Base-by-base conservation (phyloP, 2,888 invertebrate genomes). In the Cephonodes hylas region DNA sequence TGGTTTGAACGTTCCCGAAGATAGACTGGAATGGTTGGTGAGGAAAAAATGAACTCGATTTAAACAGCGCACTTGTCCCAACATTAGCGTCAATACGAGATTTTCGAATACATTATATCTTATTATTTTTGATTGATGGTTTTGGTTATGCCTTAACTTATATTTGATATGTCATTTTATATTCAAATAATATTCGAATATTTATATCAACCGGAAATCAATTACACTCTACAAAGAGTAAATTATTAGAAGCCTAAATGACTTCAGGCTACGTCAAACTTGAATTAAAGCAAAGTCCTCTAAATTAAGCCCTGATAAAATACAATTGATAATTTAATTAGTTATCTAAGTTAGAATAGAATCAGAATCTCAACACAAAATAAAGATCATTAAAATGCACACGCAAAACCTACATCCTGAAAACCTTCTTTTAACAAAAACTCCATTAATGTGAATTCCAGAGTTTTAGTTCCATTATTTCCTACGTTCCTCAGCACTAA, bases 1-100 rank as follows among this genome's bases (percentile, higher is more conserved):
- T 70, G 81, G 86, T 85, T 80, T 64, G 64, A 57, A 59, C 69
- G 58, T 61, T 44, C 64, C 67, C 58, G 68, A 66, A 61, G 70
- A 72, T 72, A 73, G 69, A 66, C 71, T 64, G 70, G 18, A 63
- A 58, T 69, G 68, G 73, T 74, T 77, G 68, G 74, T 63, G 64
- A 63, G 66, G 67, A 72, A 70, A 71, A 64, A 53, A 42, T 18
- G 27, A 31, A 53, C 53, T 18, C 53, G 27, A 53, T 31, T 53
- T 53, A 53, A 53, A 53, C 27, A 53, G 31, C 27, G 53, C 31
- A 53, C 53, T 31, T 53, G 53, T 53, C 53, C 31, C 53, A 53
- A 53, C 18, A 53, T 53, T 53, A 53, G 53, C 18, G 8, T 31
- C 31, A 18, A 31, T 31, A 7, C 18, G 31, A 53, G 53, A n/a